Conservation (phyloP, 2,113 vertebrate genomes). For the Tenrec ecaudatus region DNA sequence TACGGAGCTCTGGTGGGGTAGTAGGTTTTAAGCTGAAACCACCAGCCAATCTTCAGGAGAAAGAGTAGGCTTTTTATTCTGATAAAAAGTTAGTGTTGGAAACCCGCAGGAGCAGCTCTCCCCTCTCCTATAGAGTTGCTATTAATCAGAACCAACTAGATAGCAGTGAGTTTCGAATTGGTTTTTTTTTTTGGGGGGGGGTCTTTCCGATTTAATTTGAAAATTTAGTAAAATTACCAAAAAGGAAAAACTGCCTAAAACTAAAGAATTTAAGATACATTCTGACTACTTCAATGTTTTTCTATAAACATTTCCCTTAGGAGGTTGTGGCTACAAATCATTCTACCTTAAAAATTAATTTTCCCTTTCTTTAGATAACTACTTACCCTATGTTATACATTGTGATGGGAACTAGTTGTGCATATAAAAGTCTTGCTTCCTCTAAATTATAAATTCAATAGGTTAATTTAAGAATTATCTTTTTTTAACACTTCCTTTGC, state of each 20-base stretch:
- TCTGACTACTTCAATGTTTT: constrained; percentile 22
- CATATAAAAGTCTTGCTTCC: constrained; percentile 24
- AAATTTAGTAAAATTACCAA: constrained; percentile 34
- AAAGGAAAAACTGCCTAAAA: constrained; percentile 32
- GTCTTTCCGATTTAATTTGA: too few relatives aligned
- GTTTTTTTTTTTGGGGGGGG: too few relatives aligned
- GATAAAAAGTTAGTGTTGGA: too few relatives aligned
- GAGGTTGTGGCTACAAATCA: not conserved
- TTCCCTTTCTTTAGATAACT: too few relatives aligned
- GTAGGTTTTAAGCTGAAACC: too few relatives aligned
- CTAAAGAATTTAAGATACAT: not conserved
- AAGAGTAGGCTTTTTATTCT: too few relatives aligned
- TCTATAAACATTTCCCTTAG: constrained; percentile 10
- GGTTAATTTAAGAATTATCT: constrained; percentile 10
- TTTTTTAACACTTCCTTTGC: constrained; percentile 53
- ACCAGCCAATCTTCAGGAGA: too few relatives aligned
- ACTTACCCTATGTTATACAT: not conserved
- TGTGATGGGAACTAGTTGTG: not conserved
- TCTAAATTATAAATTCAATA: constrained; percentile 7
- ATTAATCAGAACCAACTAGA: too few relatives aligned
- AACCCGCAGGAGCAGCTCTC: too few relatives aligned
- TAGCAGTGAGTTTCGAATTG: too few relatives aligned
- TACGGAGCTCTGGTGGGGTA: too few relatives aligned
- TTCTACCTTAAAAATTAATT: not conserved
- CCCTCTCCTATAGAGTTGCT: too few relatives aligned